Evolutionary conservation across 92 coral and sea anemone genomes (phyloP), one percentile per base, ranked within the genome.

Genomic region (Palythoa grandiflora): DNA sequence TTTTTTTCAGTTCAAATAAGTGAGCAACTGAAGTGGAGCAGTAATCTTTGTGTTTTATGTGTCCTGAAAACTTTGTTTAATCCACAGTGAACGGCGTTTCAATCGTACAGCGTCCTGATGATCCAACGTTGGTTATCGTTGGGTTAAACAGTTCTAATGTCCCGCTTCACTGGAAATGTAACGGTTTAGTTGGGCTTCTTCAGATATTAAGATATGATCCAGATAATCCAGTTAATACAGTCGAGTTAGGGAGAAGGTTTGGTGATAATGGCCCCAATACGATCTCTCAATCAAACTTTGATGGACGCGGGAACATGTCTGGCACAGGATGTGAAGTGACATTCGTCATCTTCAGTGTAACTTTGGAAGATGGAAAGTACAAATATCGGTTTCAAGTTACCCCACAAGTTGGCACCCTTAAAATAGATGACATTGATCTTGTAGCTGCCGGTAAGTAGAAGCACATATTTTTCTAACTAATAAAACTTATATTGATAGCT

Each of bases 271-370:
- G 83, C 19, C 3, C 6, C 14, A 78, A 55, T 53, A 28, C 13
- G 9, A 78, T 78, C 83, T 1, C 48, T 14, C 1, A 54, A 2
- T 0, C 20, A 38, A 73, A 11, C 14, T 73, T 73, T 73, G 36
- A 16, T 60, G 83, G 71, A 20, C 83, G 83, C 5, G 83, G 83
- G 0, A 16, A 14, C 68, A 13, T 78, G 37, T 78, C 51, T 6
- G 84, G 84, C 17, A 5, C 53, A 78, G 84, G 84, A 5, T 8
- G 84, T 38, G 84, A 57, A 20, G 84, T 6, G 35, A 57, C 36
- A n/a, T 78, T 78, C 5, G 21, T 78, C 84, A 78, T 78, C 51
- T 78, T 78, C 17, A 57, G 38, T 78, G 52, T 59, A 71, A 78
- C 35, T 1, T 37, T 14, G 48, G 71, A 57, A 16, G 84, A 78